Percentiles rank a stretch among this genome's conserved stretches.
phyloP scores from a whole-genome alignment of 1,140 invertebrate species.

The Drosophila kurseongensis region DNA sequence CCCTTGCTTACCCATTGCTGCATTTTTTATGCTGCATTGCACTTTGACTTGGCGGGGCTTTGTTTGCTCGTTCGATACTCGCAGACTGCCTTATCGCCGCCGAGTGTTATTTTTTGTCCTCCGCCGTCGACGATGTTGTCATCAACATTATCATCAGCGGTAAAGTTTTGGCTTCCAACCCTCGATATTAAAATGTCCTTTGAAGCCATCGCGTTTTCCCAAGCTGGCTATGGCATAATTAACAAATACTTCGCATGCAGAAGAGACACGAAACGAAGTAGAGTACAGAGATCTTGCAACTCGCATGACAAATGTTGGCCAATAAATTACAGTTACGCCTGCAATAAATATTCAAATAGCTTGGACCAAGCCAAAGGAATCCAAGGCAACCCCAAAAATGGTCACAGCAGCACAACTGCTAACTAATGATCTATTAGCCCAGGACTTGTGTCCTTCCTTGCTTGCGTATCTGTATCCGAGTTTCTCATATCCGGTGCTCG shows the following conservation, averaged over 20 bases:
- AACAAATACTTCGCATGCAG: conserved; percentile 35
- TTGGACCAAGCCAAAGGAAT: conserved; percentile 15
- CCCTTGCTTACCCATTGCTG: conserved; percentile 26
- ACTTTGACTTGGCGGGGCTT: conserved; percentile 72
- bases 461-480: conserved; percentile 11
- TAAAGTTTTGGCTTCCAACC: conserved; percentile 40
- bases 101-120: conserved; percentile 45
- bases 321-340: conserved; percentile 79
- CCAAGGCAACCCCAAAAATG: conserved; percentile 46
- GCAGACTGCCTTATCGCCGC: conserved; percentile 46
- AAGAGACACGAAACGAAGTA: conserved; percentile 1
- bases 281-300: conserved; percentile 23
- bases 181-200: conserved; percentile 34
- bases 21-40: conserved; percentile 77
- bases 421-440: conserved; percentile 79
- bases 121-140: conserved; percentile 60
- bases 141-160: conserved; percentile 70
- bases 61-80: conserved; percentile 61
- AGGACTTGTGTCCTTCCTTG: conserved; percentile 40
- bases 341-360: conserved; percentile 81
- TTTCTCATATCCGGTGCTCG: conserved; percentile 59
- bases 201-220: conserved; percentile 16
- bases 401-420: conserved; percentile 62
- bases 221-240: conserved; percentile 17
- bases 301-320: conserved; percentile 67